Conservation (phyloP, 2,888 invertebrate genomes). For the Drosophila percnosoma region DNA sequence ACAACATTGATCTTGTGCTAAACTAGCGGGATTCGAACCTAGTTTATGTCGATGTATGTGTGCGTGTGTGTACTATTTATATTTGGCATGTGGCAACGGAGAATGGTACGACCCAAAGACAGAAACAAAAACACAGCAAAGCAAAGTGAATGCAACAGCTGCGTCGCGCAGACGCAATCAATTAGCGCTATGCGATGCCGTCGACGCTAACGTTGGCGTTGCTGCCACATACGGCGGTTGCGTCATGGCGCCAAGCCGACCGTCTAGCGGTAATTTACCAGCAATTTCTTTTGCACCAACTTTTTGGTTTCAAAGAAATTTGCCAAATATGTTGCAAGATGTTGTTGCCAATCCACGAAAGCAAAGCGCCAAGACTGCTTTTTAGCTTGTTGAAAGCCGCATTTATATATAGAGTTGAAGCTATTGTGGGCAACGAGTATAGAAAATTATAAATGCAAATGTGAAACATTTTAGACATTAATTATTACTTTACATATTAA, state of each 20-base stretch:
- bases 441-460: not conserved
- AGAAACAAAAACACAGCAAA: conserved; percentile 23
- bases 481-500: not conserved
- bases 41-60: conserved; percentile 1
- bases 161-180: conserved; percentile 71
- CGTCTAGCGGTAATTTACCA: conserved; percentile 78
- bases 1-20: conserved; percentile 81
- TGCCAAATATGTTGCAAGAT: conserved; percentile 61
- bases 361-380: conserved; percentile 22
- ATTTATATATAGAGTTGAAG: conserved; percentile 22
- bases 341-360: conserved; percentile 36
- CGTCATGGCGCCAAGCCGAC: conserved; percentile 77
- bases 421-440: conserved; percentile 3
- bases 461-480: not conserved
- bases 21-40: conserved; percentile 42
- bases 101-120: conserved; percentile 72
- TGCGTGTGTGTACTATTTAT: conserved; percentile 20
- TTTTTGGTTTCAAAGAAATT: conserved; percentile 78
- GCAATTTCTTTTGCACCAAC: conserved; percentile 78
- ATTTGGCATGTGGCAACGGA: conserved; percentile 58
- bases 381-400: conserved; percentile 34
- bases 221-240: conserved; percentile 75
- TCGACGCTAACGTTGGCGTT: conserved; percentile 16
- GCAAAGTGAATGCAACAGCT: conserved; percentile 76
- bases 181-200: conserved; percentile 72